Base-by-base conservation (phyloP, 2,888 invertebrate genomes). In the Nectonema munidae region DNA sequence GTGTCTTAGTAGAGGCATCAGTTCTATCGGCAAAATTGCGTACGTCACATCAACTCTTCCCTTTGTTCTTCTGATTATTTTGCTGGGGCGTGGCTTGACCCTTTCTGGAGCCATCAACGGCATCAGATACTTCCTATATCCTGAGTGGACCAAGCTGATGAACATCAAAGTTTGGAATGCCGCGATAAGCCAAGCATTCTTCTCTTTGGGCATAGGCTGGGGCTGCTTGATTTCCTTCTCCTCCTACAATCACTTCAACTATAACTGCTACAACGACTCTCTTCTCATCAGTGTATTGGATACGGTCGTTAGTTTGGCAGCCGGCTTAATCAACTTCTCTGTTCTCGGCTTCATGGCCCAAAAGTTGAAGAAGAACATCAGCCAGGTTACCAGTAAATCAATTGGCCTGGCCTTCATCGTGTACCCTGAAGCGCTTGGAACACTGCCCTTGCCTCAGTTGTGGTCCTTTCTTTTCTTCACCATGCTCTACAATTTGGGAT, bases 161-260 rank as follows among this genome's bases (percentile, higher is more conserved):
- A n/a, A n/a, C n/a, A 30, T 30, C 6, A 11, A 62, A 45, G 71
- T 74, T n/a, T 74, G 73, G 73, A 69, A 68, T 2, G 69, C 69
- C 44, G 72, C 73, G 1, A 71, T 71, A 1, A 71, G 71, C 2
- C 73, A 73, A 62, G 68, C 71, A 45, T 71, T 72, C 54, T 73
- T 71, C 55, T 72, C 73, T 0, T 67, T 72, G 42, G 69, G 71
- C 30, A 66, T 73, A n/a, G 71, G 71, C 0, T 61, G 71, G 38
- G 64, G 73, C 33, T 69, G 71, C 0, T 58, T 73, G 39, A 67
- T 72, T 5, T 71, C 71, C 37, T 72, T 70, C 54, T 71, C 62
- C 43, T 59, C 57, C 41, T 60, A 59, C 49, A 58, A 57, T 47
- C 53, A 61, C 45, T 72, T 69, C 50, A 55, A 55, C 37, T 71